Percentiles rank a stretch among this genome's conserved stretches.
Evolutionary conservation across 2,113 vertebrate genomes (phyloP).

Genomic region (Tonatia bakeri): DNA sequence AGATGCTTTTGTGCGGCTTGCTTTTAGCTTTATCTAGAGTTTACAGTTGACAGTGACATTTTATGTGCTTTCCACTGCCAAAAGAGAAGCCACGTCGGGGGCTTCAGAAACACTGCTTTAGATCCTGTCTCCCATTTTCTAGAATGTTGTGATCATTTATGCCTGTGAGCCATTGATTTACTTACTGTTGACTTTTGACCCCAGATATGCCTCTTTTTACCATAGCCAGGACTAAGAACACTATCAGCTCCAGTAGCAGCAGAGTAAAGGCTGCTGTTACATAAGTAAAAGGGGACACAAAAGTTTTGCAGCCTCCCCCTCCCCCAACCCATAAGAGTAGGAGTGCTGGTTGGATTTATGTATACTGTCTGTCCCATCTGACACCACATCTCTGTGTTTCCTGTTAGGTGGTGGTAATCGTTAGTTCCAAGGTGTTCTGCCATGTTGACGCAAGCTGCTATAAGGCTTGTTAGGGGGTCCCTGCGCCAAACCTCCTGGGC

Average conservation of each 20-base stretch:
- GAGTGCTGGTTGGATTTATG: neutral
- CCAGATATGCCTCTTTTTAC: neutral
- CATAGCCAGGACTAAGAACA: neutral
- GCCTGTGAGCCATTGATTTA: neutral
- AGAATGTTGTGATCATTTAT: neutral
- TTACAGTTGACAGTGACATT: neutral
- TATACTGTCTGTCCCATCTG: conserved; percentile 45
- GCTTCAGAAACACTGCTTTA: neutral
- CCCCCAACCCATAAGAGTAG: neutral
- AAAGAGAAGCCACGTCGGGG: neutral
- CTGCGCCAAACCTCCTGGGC: conserved; percentile 69
- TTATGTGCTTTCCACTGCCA: neutral
- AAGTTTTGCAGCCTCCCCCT: neutral
- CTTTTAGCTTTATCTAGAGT: neutral
- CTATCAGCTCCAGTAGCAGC: neutral
- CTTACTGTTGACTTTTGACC: conserved; percentile 1
- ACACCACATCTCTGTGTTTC: conserved; percentile 60
- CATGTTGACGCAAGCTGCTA: conserved; percentile 73
- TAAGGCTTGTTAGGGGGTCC: conserved; percentile 75
- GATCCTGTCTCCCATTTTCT: neutral
- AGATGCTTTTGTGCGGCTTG: neutral
- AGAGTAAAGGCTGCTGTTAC: neutral
- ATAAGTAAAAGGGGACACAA: neutral
- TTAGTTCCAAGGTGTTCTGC: conserved; percentile 65
- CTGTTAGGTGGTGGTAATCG: conserved; percentile 65